Conservation (phyloP, 2,797 vertebrate species). For the Dryobates pubescens region DNA sequence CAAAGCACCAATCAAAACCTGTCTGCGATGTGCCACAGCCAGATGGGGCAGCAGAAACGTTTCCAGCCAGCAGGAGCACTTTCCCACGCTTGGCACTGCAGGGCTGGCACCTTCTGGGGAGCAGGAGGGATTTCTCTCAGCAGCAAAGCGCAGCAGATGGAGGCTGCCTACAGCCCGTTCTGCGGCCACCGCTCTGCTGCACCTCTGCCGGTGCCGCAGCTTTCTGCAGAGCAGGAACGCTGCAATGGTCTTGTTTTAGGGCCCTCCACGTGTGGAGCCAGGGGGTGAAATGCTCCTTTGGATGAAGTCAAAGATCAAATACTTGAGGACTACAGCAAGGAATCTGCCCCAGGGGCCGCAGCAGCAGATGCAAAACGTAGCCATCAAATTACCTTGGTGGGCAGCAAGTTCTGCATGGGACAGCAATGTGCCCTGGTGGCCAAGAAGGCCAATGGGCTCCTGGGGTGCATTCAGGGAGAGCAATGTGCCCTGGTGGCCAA, state of each 20-base stretch:
- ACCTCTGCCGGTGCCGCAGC: background rate
- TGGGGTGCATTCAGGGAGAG: too few relatives aligned
- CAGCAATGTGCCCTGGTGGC: too few relatives aligned
- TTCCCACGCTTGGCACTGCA: background rate
- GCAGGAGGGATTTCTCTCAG: background rate
- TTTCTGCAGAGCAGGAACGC: background rate
- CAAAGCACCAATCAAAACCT: background rate
- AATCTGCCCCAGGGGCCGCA: background rate
- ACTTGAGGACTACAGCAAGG: background rate
- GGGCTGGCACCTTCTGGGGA: background rate
- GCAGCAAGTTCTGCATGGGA: too few relatives aligned
- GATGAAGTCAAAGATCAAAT: constrained; percentile 1
- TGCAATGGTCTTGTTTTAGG: background rate
- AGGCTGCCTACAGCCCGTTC: background rate
- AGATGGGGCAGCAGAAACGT: background rate
- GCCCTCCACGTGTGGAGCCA: background rate
- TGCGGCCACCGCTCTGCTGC: background rate
- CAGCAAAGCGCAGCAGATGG: background rate
- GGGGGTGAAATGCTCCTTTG: background rate
- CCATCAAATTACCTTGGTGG: background rate
- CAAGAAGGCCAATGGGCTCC: too few relatives aligned
- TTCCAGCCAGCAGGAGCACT: background rate
- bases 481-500: too few relatives aligned
- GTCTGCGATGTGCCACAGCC: background rate
- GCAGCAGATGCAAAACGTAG: background rate